Evolutionary conservation across 1,140 invertebrate genomes (phyloP), one percentile per base, ranked within the genome.

Genomic region (Leptinotarsa texana): DNA sequence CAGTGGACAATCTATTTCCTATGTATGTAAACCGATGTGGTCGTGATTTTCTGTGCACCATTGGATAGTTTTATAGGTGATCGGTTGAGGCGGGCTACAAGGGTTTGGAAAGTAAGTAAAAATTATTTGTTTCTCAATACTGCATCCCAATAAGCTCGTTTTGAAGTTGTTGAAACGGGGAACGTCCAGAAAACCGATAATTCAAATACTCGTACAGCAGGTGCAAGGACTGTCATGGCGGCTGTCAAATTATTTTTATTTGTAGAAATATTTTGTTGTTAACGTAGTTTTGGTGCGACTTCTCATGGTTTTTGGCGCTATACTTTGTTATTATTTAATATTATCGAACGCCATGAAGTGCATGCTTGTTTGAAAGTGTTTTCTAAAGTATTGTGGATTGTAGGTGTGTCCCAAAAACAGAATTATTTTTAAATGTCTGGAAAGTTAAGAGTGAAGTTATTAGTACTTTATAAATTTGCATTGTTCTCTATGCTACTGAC

Each of bases 161-260:
- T 33, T n/a, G 24, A n/a, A 42, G 72, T 48, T 42, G 49, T 15
- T 3, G 73, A 76, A 72, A 70, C 24, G 51, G 42, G 63, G 42
- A 74, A 75, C 27, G 70, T 42, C 69, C 63, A 76, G 75, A 75
- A 47, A 78, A 76, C 51, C n/a, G 51, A 17, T 15, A 57, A 57
- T 57, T 73, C 48, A 76, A 69, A 48, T 47, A 73, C n/a, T 63
- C 73, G 75, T 75, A 74, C 73, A 81, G 80, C 80, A 82, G 80
- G 80, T 82, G 79, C 75, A 81, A 69, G 49, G 72, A 80, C 78
- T 82, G 81, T 82, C 81, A 82, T 82, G 81, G 81, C 81, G 81
- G 79, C 76, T 79, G 78, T 80, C 79, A 81, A 77, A 79, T 82
- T 79, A 79, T 82, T 78, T 80, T 78, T 33, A 65, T 24, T 65